Evolutionary conservation across 2,113 vertebrate genomes (phyloP), one percentile per base, ranked within the genome.

Genomic region (Sigmodon hispidus): DNA sequence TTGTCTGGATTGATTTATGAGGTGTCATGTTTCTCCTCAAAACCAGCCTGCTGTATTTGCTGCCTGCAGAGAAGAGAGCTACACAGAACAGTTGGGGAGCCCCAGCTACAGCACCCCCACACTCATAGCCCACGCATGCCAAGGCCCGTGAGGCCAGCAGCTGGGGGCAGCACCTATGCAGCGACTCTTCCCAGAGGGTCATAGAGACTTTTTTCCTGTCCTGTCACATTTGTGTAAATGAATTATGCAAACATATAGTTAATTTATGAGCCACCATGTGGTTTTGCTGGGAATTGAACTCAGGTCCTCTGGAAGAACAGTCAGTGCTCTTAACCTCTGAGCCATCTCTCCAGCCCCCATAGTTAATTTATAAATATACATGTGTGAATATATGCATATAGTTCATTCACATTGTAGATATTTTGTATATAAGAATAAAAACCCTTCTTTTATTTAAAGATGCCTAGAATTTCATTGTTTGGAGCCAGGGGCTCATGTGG

Each of bases 1-100:
- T 70, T 96, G 95, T 94, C 95, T 1, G 0, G 91, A 88, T 87
- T 96, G 96, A 96, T 93, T 93, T 96, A 76, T 85, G 92, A 96
- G 75, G 43, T 22, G 13, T 55, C 11, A 50, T 57, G n/a, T 13
- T 88, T 4, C 84, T 80, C n/a, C 76, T 52, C 36, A 2, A 22
- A 86, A 89, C 70, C 69, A 34, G 65, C 92, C 43, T 91, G 65
- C 89, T 15, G 87, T 29, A 1, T 72, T 19, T 19, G 8, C 59
- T 77, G 65, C 31, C 26, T 69, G n/a, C 50, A 40, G 83, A 72
- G 50, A 94, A 89, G 59, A 75, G 65, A 34, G 12, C 26, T 5
- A 2, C 13, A 29, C 45, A 59, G 79, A 40, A 63, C 48, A 1
- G 55, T 24, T 0, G 10, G 36, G 76, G 75, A 40, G 29, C 31